phyloP scores from a whole-genome alignment of 2,888 invertebrate genomes.

The Spialia ferax region DNA sequence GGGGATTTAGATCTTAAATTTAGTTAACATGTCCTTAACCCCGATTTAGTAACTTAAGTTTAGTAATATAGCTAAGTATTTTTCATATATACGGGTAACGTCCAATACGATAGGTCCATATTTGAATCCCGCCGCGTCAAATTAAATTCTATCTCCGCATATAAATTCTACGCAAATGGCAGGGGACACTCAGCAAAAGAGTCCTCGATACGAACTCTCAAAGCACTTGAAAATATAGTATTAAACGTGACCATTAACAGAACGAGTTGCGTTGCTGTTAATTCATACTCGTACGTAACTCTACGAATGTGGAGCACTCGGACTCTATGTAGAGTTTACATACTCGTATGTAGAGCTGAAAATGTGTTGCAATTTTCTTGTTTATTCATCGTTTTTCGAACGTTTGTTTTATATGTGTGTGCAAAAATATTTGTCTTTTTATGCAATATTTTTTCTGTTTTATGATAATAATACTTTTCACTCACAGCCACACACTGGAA shows the following conservation, averaged over 20 bases:
- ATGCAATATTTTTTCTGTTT: too few species aligned
- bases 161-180: constrained; percentile 10
- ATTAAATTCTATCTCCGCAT: neutral
- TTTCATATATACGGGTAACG: too few species aligned
- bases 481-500: too few species aligned
- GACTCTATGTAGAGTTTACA: neutral
- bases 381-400: neutral
- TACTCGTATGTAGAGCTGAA: neutral
- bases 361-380: neutral
- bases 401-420: too few species aligned
- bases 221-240: constrained; percentile 22
- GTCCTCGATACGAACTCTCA: constrained; percentile 19
- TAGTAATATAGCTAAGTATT: too few species aligned
- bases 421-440: too few species aligned
- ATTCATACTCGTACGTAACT: constrained; percentile 21
- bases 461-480: too few species aligned
- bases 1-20: too few species aligned
- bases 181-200: constrained; percentile 11
- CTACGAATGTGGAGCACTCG: constrained; percentile 4
- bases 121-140: too few species aligned
- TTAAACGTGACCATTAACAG: constrained; percentile 31
- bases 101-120: too few species aligned
- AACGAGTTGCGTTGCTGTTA: constrained; percentile 15
- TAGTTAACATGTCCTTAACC: too few species aligned
- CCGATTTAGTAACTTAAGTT: too few species aligned